These are phyloP conservation scores for Caenorhabditis sp. DNA, from an alignment of 2,888 invertebrate species.

Conservation along the genomic window DNA sequence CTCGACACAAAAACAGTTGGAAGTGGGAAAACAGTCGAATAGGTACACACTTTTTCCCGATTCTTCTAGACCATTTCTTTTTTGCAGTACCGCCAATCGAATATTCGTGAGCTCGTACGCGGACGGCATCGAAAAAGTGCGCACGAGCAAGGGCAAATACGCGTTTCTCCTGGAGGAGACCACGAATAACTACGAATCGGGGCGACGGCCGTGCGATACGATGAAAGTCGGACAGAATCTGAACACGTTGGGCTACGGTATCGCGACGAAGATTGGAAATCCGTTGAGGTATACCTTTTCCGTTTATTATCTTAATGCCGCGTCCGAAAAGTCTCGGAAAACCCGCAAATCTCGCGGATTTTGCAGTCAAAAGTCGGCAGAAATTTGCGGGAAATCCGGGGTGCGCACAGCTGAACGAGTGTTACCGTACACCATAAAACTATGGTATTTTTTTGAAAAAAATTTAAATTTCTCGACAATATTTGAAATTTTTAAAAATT, in stretches of 20 bases:
- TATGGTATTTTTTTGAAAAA: too few species aligned
- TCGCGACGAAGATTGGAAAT: conserved; percentile 72
- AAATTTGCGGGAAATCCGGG: too few species aligned
- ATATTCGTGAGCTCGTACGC: conserved; percentile 82
- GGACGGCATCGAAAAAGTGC: conserved; percentile 78
- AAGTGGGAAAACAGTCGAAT: conserved; percentile 73
- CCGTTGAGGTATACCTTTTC: conserved; percentile 57
- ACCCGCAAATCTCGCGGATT: too few species aligned
- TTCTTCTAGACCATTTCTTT: conserved; percentile 83
- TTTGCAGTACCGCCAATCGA: conserved; percentile 46
- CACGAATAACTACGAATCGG: conserved; percentile 88
- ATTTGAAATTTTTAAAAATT: too few species aligned
- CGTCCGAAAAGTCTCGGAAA: too few species aligned
- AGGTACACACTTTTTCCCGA: too few species aligned
- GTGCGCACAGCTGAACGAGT: too few species aligned
- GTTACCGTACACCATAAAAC: too few species aligned
- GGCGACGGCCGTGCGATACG: conserved; percentile 93
- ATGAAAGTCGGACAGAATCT: conserved; percentile 84
- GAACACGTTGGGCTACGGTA: conserved; percentile 87
- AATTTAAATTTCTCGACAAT: too few species aligned
- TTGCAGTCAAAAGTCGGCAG: too few species aligned
- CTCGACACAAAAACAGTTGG: conserved; percentile 83
- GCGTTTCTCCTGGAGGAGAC: conserved; percentile 82
- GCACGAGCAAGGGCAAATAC: conserved; percentile 84
- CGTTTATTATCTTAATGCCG: background rate